A percentile compares a stretch with the other conserved stretches of the same genome.
These are phyloP conservation scores for Turritopsis rubra DNA, from an alignment of 30 jellyfish, hydroid and myxozoan species.

Conservation along the genomic window DNA sequence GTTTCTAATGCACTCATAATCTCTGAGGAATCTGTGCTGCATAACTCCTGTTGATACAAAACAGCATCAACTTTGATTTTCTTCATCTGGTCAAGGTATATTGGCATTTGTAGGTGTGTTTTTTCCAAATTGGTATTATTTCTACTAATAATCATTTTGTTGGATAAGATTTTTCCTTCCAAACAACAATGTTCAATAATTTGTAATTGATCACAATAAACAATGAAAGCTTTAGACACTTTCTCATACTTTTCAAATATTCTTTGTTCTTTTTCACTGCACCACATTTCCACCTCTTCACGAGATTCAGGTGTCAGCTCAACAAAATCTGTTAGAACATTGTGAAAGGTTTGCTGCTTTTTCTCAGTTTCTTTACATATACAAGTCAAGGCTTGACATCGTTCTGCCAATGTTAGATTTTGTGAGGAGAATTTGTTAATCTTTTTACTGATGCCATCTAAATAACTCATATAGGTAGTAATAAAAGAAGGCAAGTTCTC, in stretches of 20 bases:
- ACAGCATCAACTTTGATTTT: not conserved
- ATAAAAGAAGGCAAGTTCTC: not conserved
- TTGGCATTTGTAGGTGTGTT: not conserved
- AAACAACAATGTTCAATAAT: not conserved
- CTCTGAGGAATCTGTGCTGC: not conserved
- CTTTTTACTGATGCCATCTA: not conserved
- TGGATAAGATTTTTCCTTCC: not conserved
- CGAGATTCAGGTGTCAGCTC: not conserved
- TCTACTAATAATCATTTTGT: not conserved
- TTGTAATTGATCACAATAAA: not conserved
- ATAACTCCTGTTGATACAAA: not conserved
- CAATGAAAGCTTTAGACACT: not conserved
- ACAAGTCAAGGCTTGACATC: not conserved
- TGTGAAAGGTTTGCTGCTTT: not conserved
- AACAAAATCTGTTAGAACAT: not conserved
- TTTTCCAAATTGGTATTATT: no score
- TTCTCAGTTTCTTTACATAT: not conserved
- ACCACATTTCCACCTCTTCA: not conserved
- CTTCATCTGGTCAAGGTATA: not conserved
- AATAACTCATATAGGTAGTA: not conserved
- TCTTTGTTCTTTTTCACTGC: not conserved
- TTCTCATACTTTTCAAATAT: not conserved
- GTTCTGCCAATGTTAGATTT: constrained; percentile 1
- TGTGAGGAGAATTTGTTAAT: not conserved
- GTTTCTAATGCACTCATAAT: not conserved